A percentile compares a stretch with the other conserved stretches of the same genome.
Evolutionary conservation across 1,140 invertebrate species (phyloP).

Genomic region (Drosophila biarmipes): DNA sequence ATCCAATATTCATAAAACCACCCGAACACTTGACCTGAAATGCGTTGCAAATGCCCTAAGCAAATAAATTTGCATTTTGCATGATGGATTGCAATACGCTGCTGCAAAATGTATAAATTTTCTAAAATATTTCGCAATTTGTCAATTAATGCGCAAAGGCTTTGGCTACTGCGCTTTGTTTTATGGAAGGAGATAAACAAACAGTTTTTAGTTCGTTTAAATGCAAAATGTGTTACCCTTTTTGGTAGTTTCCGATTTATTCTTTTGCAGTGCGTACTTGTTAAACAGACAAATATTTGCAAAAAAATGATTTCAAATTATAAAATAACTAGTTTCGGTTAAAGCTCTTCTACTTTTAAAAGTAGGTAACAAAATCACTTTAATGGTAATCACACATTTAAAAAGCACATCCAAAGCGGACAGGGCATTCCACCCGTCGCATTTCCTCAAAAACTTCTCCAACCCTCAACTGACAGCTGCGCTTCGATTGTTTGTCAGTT

Average conservation of each 20-base stretch:
- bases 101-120: slow-evolving; percentile 21
- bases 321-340: no score
- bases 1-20: background rate
- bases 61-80: slow-evolving; percentile 46
- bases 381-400: no score
- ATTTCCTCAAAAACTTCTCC: background rate
- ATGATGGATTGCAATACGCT: slow-evolving; percentile 34
- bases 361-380: background rate
- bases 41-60: slow-evolving; percentile 35
- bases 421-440: background rate
- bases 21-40: slow-evolving; percentile 22
- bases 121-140: slow-evolving; percentile 40
- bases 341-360: no score
- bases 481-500: slow-evolving; percentile 19
- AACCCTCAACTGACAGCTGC: slow-evolving; percentile 8
- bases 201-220: background rate
- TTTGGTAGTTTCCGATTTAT: background rate
- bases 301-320: no score
- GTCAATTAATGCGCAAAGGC: slow-evolving; percentile 45
- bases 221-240: slow-evolving; percentile 1
- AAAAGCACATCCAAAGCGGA: no score
- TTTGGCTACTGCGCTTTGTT: slow-evolving; percentile 25
- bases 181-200: slow-evolving; percentile 11
- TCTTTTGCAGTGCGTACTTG: no score
- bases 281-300: no score